Evolutionary conservation across 2,797 vertebrate genomes (phyloP).

Genomic region (Peromyscus melanophrys): DNA sequence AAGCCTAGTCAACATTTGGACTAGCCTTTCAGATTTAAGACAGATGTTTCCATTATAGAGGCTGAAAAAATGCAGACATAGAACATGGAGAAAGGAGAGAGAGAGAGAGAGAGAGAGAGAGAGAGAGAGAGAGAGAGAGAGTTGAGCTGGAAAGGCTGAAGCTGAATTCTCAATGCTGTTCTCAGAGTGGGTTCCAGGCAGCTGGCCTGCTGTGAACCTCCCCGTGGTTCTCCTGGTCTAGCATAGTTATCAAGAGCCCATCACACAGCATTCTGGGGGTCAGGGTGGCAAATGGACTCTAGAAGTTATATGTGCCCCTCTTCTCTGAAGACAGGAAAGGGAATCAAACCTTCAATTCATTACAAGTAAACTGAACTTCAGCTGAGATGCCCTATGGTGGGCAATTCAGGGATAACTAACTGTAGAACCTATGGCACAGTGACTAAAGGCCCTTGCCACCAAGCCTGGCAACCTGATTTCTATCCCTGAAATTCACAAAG

Average conservation of each 20-base stretch:
- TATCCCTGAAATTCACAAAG: neutral
- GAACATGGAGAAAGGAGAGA: neutral
- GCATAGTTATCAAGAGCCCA: neutral
- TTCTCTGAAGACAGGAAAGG: neutral
- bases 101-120: accelerated
- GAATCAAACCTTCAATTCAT: neutral
- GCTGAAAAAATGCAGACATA: conserved; percentile 50
- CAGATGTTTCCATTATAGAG: conserved; percentile 80
- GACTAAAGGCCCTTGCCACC: neutral
- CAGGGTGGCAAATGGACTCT: neutral
- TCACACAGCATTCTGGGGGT: neutral
- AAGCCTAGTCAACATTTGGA: conserved; percentile 88
- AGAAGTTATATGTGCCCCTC: neutral
- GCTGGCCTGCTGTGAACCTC: accelerated
- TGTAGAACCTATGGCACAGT: neutral
- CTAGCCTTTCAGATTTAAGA: conserved; percentile 86
- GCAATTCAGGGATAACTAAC: neutral
- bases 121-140: neutral
- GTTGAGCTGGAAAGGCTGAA: neutral
- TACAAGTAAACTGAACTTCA: conserved; percentile 9
- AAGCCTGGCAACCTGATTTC: neutral
- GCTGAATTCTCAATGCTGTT: conserved; percentile 11
- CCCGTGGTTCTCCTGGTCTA: accelerated
- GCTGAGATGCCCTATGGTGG: neutral
- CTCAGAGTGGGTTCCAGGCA: neutral